Percentiles rank a stretch among this genome's conserved stretches.
Conservation (phyloP, 2,797 vertebrate genomes). For the Oceanodroma leucorhoa region DNA sequence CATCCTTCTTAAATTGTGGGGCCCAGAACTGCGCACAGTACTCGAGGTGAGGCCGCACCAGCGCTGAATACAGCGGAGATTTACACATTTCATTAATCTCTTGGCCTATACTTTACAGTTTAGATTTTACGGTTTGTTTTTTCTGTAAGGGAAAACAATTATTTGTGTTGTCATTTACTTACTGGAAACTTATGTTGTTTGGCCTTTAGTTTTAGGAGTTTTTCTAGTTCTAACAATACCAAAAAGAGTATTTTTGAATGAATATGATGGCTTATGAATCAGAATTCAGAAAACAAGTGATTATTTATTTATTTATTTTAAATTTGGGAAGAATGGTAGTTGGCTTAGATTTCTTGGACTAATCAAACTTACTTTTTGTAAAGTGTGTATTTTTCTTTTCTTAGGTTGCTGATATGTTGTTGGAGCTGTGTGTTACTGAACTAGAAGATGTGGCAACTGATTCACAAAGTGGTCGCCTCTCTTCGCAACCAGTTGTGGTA, state of each 20-base stretch:
- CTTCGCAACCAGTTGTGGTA: constrained; percentile 95
- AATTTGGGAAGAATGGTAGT: not conserved
- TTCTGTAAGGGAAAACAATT: not conserved
- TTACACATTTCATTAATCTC: not conserved
- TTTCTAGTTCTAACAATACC: not conserved
- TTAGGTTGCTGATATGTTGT: constrained; percentile 95
- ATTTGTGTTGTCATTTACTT: not conserved
- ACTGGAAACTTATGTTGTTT: not conserved
- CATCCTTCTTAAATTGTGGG: not conserved
- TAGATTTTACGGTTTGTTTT: not conserved
- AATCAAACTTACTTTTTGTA: not conserved
- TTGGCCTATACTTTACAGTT: not conserved
- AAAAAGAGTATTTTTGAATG: not conserved
- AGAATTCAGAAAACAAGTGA: not conserved
- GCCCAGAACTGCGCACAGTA: not conserved
- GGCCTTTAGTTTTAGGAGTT: not conserved
- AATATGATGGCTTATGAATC: not conserved
- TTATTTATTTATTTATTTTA: not conserved
- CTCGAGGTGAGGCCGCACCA: not conserved
- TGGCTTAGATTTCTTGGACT: not conserved
- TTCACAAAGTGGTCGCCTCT: constrained; percentile 94
- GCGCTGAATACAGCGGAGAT: not conserved
- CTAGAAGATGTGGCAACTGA: constrained; percentile 97
- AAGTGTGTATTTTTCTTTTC: not conserved
- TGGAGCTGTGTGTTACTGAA: constrained; percentile 96